Percentiles rank a stretch among this genome's conserved stretches.
These are phyloP conservation scores for Drosophila prosaltans DNA, from an alignment of 1,140 invertebrate genomes.

Conservation along the genomic window DNA sequence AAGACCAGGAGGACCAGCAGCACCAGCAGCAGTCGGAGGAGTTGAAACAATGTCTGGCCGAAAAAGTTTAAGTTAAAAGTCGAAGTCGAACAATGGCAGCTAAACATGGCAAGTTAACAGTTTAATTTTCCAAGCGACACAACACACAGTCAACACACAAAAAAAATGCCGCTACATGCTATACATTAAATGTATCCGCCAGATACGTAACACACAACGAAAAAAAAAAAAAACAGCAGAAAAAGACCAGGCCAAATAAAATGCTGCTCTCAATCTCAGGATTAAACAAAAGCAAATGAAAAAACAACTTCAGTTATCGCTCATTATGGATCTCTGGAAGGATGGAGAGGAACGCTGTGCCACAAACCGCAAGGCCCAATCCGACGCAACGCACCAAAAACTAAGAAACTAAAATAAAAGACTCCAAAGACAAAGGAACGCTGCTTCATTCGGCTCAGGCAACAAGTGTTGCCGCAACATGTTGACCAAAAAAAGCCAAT, in stretches of 20 bases:
- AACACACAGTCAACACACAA: constrained; percentile 26
- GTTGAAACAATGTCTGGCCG: constrained; percentile 68
- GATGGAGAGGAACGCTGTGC: constrained; percentile 53
- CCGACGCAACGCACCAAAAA: constrained; percentile 31
- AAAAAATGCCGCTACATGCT: constrained; percentile 69
- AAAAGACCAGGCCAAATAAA: constrained; percentile 42
- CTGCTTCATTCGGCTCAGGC: constrained; percentile 28
- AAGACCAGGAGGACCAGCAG: not conserved
- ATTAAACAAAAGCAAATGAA: constrained; percentile 69
- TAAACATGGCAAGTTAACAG: constrained; percentile 82
- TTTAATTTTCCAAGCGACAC: constrained; percentile 75
- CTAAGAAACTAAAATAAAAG: constrained; percentile 33
- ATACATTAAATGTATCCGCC: constrained; percentile 63
- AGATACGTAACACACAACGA: constrained; percentile 64
- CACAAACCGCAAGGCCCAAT: constrained; percentile 8
- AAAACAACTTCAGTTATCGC: constrained; percentile 71
- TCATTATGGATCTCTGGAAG: constrained; percentile 77
- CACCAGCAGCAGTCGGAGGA: constrained; percentile 2
- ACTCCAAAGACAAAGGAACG: constrained; percentile 51
- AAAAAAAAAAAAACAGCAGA: constrained; percentile 24
- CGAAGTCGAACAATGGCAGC: constrained; percentile 72
- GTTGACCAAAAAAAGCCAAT: constrained; percentile 44
- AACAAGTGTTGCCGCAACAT: constrained; percentile 69
- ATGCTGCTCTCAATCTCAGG: constrained; percentile 74
- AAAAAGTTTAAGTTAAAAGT: constrained; percentile 25